Conservation (phyloP, 2,797 vertebrate species). For the Lithobates sylvaticus region DNA sequence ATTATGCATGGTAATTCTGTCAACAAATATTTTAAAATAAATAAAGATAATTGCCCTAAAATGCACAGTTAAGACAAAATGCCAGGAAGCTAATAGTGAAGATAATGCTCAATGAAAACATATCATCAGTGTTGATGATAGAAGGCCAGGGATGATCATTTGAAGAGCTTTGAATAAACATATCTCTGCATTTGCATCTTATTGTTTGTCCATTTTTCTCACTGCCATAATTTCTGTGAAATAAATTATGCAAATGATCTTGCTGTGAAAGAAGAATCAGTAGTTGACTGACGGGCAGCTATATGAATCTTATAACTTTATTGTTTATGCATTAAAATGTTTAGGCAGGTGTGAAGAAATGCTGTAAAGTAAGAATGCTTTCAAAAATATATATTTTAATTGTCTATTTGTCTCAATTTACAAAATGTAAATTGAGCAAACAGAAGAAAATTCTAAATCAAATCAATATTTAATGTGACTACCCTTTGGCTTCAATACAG, state of each 20-base stretch:
- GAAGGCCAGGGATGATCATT: conserved; percentile 11
- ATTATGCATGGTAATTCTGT: conserved; percentile 48
- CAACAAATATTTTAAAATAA: conserved; percentile 45
- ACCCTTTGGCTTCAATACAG: no score
- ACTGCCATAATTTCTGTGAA: neutral
- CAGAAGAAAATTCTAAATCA: no score
- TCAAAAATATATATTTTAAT: no score
- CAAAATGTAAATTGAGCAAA: no score
- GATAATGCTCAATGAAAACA: conserved; percentile 41
- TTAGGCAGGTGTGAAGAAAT: no score
- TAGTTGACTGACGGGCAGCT: neutral
- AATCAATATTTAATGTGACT: no score
- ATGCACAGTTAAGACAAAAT: conserved; percentile 43
- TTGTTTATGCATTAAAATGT: no score
- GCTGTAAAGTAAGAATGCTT: no score
- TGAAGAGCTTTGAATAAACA: conserved; percentile 24
- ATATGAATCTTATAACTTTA: neutral
- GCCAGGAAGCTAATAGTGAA: conserved; percentile 10
- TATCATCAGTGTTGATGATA: conserved; percentile 40
- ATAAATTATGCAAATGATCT: conserved; percentile 18
- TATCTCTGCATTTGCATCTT: conserved; percentile 10
- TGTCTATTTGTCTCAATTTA: no score
- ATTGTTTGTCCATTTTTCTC: conserved; percentile 20
- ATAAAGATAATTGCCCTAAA: conserved; percentile 25
- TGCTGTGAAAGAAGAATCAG: neutral